phyloP scores from a whole-genome alignment of 2,888 invertebrate species.

The Dryococelus australis region DNA sequence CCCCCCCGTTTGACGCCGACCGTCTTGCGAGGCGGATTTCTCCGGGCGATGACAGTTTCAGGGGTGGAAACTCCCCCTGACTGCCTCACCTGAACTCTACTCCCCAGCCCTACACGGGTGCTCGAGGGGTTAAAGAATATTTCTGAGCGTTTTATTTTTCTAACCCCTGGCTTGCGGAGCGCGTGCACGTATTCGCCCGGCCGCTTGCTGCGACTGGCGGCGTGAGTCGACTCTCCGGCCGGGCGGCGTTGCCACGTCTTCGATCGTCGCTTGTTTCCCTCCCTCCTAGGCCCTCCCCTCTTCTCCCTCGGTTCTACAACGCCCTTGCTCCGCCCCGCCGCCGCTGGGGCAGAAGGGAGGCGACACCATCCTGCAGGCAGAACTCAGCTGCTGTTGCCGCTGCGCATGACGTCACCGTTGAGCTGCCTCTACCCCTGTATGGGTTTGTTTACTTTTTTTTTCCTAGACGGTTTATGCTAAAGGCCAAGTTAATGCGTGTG shows the following conservation, averaged over 20 bases:
- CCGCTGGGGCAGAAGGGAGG: not conserved
- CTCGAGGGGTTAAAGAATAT: not conserved
- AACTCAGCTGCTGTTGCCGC: not conserved
- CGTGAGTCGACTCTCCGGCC: not conserved
- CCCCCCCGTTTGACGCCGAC: no score
- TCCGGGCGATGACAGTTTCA: no score
- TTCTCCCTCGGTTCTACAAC: not conserved
- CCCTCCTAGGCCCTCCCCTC: not conserved
- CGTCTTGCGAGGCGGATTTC: no score
- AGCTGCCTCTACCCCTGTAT: no score
- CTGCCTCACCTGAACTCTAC: no score
- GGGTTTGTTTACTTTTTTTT: no score
- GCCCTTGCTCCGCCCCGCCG: not conserved
- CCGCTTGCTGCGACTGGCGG: not conserved
- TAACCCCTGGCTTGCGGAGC: not conserved
- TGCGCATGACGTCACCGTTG: not conserved
- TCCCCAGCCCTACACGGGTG: no score
- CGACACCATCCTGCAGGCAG: not conserved
- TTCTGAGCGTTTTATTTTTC: not conserved
- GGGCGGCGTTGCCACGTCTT: not conserved
- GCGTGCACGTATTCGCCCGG: not conserved
- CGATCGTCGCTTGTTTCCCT: conserved; percentile 8
- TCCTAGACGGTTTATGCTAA: no score
- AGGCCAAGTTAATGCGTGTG: no score
- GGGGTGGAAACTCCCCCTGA: no score